These are phyloP conservation scores for Eremobia ochroleuca DNA, from an alignment of 2,888 invertebrate species.

Conservation along the genomic window DNA sequence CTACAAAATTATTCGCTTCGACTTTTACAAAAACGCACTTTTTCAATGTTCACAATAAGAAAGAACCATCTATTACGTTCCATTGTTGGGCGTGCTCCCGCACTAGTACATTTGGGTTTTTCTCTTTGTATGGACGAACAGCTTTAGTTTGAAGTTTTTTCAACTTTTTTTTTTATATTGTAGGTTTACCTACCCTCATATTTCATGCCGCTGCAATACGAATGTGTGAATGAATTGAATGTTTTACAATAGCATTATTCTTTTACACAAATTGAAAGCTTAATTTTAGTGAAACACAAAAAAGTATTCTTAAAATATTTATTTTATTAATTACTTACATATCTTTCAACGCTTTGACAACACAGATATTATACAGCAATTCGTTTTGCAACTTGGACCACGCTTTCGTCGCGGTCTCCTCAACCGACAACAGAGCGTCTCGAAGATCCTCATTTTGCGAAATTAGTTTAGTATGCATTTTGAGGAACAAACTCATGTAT, in stretches of 20 bases:
- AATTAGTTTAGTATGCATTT: conserved; percentile 93
- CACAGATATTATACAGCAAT: conserved; percentile 94
- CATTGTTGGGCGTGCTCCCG: conserved; percentile 75
- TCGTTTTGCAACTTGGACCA: conserved; percentile 93
- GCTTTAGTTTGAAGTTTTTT: conserved; percentile 63
- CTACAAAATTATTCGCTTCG: conserved; percentile 73
- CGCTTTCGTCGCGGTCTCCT: conserved; percentile 90
- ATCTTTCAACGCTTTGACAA: conserved; percentile 94
- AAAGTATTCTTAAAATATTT: conserved; percentile 47
- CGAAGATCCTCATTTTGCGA: conserved; percentile 90
- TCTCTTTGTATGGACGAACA: conserved; percentile 69
- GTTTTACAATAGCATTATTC: conserved; percentile 14
- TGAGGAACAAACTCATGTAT: conserved; percentile 96
- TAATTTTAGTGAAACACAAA: neutral
- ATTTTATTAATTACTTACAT: conserved; percentile 82
- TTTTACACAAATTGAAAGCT: neutral
- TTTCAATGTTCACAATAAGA: conserved; percentile 77
- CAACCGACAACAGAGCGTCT: conserved; percentile 90
- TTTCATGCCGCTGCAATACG: conserved; percentile 39
- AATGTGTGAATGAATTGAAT: conserved; percentile 27
- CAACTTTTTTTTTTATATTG: conserved; percentile 46
- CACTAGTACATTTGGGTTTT: conserved; percentile 67
- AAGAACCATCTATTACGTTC: conserved; percentile 80
- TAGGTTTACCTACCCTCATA: conserved; percentile 45
- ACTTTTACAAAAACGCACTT: conserved; percentile 77